Base-by-base conservation (phyloP, 2,113 vertebrate species). In the Sialia sialis region DNA sequence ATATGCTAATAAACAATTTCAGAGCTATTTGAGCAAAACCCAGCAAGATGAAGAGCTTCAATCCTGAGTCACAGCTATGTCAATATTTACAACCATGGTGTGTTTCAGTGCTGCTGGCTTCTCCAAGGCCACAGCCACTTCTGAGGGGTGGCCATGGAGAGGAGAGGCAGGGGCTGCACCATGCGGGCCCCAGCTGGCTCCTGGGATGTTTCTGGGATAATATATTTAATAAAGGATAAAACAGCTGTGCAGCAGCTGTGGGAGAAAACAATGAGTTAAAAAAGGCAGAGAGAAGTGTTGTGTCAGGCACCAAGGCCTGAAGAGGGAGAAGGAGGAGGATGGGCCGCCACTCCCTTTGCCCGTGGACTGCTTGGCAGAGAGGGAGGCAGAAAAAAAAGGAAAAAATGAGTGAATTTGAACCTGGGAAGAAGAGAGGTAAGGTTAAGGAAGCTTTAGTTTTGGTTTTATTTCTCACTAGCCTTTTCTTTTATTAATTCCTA, bases 121-220 rank as follows among this genome's bases (percentile, higher is more conserved):
- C 44, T n/a, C 49, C 58, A 52, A 27, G 66, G 32, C 6, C 36
- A n/a, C 20, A 2, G 4, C 49, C 46, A 26, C 16, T 2, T 7
- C 19, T 36, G 43, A 36, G 7, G 38, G 43, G 26, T 0, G 6
- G 34, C n/a, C 41, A 14, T 15, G 18, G 38, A 7, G 34, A 84
- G 59, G 22, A 52, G 15, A 25, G 26, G 32, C 21, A 2, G 0
- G 9, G 55, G 17, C 59, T 69, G 68, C n/a, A 11, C n/a, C 0
- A 0, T 8, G 41, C 23, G 6, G 1, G 12, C 9, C n/a, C 41
- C 80, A 51, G 55, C 7, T 0, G 4, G 18, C n/a, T 38, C 30
- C 54, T 14, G 5, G 19, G 13, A 6, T 26, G 13, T 39, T 36
- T 52, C 54, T 68, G 44, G 39, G 58, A 5, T 34, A 72, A 49